Evolutionary conservation across 1,140 invertebrate species (phyloP).

Genomic region (Ooceraea biroi): DNA sequence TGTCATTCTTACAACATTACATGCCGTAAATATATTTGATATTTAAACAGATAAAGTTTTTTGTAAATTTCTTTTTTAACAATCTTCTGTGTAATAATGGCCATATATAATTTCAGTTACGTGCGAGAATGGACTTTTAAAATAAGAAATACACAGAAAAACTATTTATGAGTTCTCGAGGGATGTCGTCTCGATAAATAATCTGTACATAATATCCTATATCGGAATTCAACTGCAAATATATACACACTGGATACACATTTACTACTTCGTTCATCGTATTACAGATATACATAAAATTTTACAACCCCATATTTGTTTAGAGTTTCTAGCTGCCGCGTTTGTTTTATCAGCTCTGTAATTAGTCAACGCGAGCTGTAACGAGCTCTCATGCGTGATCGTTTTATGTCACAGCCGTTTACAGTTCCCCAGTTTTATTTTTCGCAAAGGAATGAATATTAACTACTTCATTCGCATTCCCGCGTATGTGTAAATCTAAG

Average conservation of each 20-base stretch:
- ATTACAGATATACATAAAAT: constrained; percentile 3
- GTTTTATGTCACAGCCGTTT: background rate
- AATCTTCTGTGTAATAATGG: background rate
- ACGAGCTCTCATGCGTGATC: background rate
- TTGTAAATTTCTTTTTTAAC: background rate
- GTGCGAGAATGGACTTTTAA: background rate
- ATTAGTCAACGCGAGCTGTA: background rate
- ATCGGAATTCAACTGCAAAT: constrained; percentile 16
- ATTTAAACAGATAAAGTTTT: background rate
- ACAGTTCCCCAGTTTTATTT: constrained; percentile 11
- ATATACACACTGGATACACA: background rate
- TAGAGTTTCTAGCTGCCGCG: background rate
- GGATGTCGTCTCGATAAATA: background rate
- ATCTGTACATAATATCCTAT: background rate
- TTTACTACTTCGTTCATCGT: background rate
- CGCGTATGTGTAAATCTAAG: background rate
- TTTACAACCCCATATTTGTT: background rate
- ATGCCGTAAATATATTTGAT: background rate
- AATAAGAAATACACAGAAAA: background rate
- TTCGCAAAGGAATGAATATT: background rate
- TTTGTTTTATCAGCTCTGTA: background rate
- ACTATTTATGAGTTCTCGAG: background rate
- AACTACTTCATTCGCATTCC: background rate
- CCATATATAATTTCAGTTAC: too few species aligned
- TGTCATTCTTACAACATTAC: background rate